phyloP scores from a whole-genome alignment of 2,888 invertebrate genomes.

The Acanthopleura granulata region DNA sequence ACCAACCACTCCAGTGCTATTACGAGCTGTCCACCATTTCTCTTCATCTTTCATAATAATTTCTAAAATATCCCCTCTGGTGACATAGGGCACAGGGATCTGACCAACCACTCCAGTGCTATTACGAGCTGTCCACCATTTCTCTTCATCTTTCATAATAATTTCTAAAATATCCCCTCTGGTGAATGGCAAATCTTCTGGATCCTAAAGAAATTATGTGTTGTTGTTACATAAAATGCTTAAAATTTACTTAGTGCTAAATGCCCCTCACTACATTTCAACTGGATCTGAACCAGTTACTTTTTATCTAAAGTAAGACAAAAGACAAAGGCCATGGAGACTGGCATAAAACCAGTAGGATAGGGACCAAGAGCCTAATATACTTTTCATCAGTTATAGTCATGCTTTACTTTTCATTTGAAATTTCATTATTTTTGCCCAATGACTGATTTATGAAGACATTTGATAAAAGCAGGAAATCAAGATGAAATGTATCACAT shows the following conservation, averaged over 20 bases:
- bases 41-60: constrained; percentile 96
- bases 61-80: constrained; percentile 92
- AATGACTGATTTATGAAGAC: too few species aligned
- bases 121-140: constrained; percentile 99
- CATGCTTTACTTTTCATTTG: too few species aligned
- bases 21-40: constrained; percentile 98
- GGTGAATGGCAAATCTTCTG: constrained; percentile 94
- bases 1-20: constrained; percentile 87
- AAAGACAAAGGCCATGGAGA: too few species aligned
- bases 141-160: constrained; percentile 94
- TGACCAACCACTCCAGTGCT: constrained; percentile 88
- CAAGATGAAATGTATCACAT: too few species aligned
- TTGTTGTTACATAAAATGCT: background rate
- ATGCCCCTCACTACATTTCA: too few species aligned
- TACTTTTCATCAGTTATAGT: too few species aligned
- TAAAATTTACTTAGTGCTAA: too few species aligned
- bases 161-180: constrained; percentile 94
- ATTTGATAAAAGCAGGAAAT: too few species aligned
- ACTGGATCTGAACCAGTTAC: background rate
- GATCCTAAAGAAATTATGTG: constrained; percentile 76
- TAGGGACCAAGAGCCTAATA: too few species aligned
- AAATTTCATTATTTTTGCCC: too few species aligned
- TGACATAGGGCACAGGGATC: constrained; percentile 96
- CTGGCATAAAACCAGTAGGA: too few species aligned
- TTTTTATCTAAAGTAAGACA: too few species aligned